Base-by-base conservation (phyloP, 1,140 invertebrate genomes). In the Frieseomelitta varia region DNA sequence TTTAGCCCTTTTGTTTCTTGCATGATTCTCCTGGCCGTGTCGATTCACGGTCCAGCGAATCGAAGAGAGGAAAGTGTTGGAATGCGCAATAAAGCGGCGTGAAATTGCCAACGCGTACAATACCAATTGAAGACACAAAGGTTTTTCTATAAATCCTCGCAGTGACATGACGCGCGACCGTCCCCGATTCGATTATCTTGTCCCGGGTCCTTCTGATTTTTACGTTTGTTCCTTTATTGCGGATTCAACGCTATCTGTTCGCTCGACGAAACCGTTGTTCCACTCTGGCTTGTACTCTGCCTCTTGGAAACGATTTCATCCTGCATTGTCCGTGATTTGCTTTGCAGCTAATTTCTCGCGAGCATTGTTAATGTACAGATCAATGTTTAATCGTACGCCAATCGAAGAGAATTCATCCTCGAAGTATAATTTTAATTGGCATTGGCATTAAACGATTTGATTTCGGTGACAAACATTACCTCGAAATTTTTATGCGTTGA, bases 51-150 rank as follows among this genome's bases (percentile, higher is more conserved):
- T 51, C n/a, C 68, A 19, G n/a, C 56, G 87, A 87, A 79, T 78
- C 85, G 74, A 67, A 30, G 69, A 79, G 75, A 55, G 39, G 34
- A 84, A 58, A 84, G 88, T 83, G 73, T 80, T 83, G 83, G 88
- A 90, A 90, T 90, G 86, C 69, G 89, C 89, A 88, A 88, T 90
- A 90, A 86, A 88, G 74, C 81, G 55, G 56, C 51, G 79, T 71
- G 71, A 55, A 81, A 87, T 61, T 27, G 69, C 47, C 61, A 55
- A 65, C 65, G 73, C 67, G 77, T 81, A 80, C 78, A 87, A 82
- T 73, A 71, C 55, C 84, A 67, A 88, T 77, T 55, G 82, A 87
- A 61, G 79, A 51, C 61, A 87, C 74, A 87, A 87, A 89, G 87
- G 80, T 87, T 87, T 89, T 89, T 89, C 81, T 81, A 88, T 84